Base-by-base conservation (phyloP, 2,113 vertebrate species). In the Asarcornis scutulata region DNA sequence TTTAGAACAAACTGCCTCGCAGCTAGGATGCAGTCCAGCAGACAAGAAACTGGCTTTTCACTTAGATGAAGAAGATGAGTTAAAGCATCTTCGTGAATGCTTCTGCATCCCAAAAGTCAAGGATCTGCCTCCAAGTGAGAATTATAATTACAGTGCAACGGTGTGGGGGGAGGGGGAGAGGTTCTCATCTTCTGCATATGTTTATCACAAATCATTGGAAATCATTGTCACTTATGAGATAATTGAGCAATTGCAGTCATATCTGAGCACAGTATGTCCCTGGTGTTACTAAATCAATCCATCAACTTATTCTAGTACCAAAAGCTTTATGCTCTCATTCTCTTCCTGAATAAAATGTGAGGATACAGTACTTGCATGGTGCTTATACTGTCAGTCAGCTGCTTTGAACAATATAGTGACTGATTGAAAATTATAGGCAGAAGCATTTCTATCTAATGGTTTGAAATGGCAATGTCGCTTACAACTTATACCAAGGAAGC, bases 121-220 rank as follows among this genome's bases (percentile, higher is more conserved):
- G 52, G 98, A 99, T 83, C 95, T 99, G 46, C 98, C 99, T 88
- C 92, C 95, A 59, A 98, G 99, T 99, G 95, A 99, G 99, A 95
- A 73, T 80, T 79, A 44, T 75, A 95, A 92, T 92, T 91, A 42
- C 36, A 66, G 18, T 26, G 55, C 63, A 38, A 40, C 32, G 25
- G 27, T 0, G 2, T 20, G 31, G 34, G 13, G 26, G 48, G 27
- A 12, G 22, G 40, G 1, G 69, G 56, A 86, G 72, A 66, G 4
- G 7, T 81, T 91, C 83, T 38, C 22, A 74, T 92, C 42, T 85
- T 73, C 69, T 86, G 27, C 31, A 23, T 58, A 48, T 83, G 66
- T 93, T 97, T 95, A 62, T 91, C 89, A 86, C 93, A 95, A 87
- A 73, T 94, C 92, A 90, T 84, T 66, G 75, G 92, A 88, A 97